These are phyloP conservation scores for Copidosoma floridanum DNA, from an alignment of 1,140 invertebrate genomes.

Conservation along the genomic window DNA sequence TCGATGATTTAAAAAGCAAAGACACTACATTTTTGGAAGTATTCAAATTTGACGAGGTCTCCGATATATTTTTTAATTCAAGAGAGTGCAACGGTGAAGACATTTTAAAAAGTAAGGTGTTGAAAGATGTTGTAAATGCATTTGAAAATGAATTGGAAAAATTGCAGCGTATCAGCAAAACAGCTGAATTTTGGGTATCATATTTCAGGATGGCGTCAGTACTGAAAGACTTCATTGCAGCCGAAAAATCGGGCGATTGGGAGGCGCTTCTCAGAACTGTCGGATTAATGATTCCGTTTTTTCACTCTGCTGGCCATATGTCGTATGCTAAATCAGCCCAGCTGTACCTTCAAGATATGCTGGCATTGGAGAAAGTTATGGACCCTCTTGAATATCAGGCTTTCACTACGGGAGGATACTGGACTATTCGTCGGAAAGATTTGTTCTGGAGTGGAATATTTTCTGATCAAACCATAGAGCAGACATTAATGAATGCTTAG, in stretches of 20 bases:
- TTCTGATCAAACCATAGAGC: conserved; percentile 47
- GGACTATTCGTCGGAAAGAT: conserved; percentile 43
- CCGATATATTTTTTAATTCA: too few relatives aligned
- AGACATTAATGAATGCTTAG: conserved; percentile 41
- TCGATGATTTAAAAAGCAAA: too few relatives aligned
- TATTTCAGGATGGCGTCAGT: conserved; percentile 50
- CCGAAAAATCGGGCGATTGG: conserved; percentile 46
- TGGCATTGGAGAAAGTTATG: conserved; percentile 32
- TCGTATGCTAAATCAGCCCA: conserved; percentile 42
- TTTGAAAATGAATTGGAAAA: not conserved
- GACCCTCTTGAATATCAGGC: conserved; percentile 37
- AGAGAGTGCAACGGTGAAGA: too few relatives aligned
- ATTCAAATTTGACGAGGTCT: too few relatives aligned
- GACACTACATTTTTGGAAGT: conserved; percentile 18
- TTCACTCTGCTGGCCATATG: conserved; percentile 46
- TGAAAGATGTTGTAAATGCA: not conserved
- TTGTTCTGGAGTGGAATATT: conserved; percentile 51
- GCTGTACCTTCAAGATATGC: conserved; percentile 46
- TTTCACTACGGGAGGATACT: conserved; percentile 38
- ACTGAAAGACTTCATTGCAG: conserved; percentile 45
- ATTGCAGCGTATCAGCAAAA: conserved; percentile 39
- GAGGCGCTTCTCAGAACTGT: conserved; percentile 36
- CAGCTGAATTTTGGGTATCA: conserved; percentile 50
- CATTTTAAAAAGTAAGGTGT: too few relatives aligned
- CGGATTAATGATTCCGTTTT: conserved; percentile 45